Conservation (phyloP, 2,113 vertebrate genomes). For the Heterotis niloticus region DNA sequence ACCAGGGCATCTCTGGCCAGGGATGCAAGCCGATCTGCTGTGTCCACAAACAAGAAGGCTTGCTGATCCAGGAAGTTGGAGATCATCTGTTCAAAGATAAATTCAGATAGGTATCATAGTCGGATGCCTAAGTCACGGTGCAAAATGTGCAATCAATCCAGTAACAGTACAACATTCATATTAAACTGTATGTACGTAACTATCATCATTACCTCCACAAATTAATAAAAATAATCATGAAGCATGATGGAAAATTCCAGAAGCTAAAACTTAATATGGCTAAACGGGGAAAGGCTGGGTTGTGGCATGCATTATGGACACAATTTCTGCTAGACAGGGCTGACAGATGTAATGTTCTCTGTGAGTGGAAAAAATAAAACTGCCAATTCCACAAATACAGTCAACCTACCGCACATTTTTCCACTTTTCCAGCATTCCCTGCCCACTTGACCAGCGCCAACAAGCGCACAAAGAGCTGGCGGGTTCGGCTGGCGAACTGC, state of each 20-base stretch:
- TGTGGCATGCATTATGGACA: not conserved
- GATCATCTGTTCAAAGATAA: constrained; percentile 80
- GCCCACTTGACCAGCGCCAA: constrained; percentile 96
- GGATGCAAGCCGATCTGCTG: constrained; percentile 88
- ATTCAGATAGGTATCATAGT: constrained; percentile 64
- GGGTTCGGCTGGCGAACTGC: constrained; percentile 94
- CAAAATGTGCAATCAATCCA: too few species aligned
- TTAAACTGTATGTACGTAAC: not conserved
- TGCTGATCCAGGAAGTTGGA: constrained; percentile 97
- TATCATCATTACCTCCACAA: too few species aligned
- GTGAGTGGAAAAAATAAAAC: not conserved
- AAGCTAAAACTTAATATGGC: not conserved
- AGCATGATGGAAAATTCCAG: not conserved
- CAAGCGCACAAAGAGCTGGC: constrained; percentile 93
- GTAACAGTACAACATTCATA: too few species aligned
- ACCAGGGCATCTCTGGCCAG: constrained; percentile 93
- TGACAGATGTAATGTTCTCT: not conserved
- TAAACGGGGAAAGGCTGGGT: not conserved
- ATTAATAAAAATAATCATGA: too few species aligned
- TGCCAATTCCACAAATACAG: constrained; percentile 9
- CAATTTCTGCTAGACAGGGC: not conserved
- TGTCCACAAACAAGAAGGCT: constrained; percentile 94
- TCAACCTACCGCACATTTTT: constrained; percentile 92
- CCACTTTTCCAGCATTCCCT: constrained; percentile 96
- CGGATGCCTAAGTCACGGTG: too few species aligned